Evolutionary conservation across 2,888 invertebrate genomes (phyloP), one percentile per base, ranked within the genome.

Genomic region (Eumerus sabulonum): DNA sequence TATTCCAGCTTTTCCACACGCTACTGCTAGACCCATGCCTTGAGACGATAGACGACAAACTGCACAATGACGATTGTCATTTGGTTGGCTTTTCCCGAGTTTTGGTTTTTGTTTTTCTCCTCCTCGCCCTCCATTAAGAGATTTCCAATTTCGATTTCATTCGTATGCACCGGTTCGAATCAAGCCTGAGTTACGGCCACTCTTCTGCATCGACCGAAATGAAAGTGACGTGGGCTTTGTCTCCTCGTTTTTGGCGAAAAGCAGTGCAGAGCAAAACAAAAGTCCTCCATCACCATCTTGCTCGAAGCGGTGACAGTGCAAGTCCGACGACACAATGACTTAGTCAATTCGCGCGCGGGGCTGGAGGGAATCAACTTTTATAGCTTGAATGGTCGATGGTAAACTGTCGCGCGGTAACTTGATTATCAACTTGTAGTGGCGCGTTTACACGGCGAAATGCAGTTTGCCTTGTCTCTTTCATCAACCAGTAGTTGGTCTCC

Each of bases 141-240:
- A 60, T 70, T 70, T 76, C 59, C 70, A 60, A 18, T 35, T 70
- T 48, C 64, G 59, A 70, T 76, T 70, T 70, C 5, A 45, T 56
- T 53, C 64, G 70, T 36, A 64, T 44, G 64, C 42, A n/a, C n/a
- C 59, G 70, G 71, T 57, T 53, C 47, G 56, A 7, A 50, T 19
- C 53, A 40, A 50, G 35, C 42, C 11, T 7, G 7, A 27, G 27
- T 27, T 27, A 27, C 27, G 2, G 60, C 54, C 54, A 54, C 54
- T 62, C 57, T 63, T 57, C 56, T 56, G 40, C n/a, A 9, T 48
- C 50, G n/a, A n/a, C n/a, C n/a, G 54, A 71, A 71, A 71, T 66
- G 76, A 76, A 76, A 76, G 76, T 71, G 63, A 66, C 54, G 50
- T 60, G 2, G 27, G 27, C 27, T 27, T 27, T 27, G 27, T 27